Base-by-base conservation (phyloP, 2,113 vertebrate species). In the Misgurnus mizolepis region DNA sequence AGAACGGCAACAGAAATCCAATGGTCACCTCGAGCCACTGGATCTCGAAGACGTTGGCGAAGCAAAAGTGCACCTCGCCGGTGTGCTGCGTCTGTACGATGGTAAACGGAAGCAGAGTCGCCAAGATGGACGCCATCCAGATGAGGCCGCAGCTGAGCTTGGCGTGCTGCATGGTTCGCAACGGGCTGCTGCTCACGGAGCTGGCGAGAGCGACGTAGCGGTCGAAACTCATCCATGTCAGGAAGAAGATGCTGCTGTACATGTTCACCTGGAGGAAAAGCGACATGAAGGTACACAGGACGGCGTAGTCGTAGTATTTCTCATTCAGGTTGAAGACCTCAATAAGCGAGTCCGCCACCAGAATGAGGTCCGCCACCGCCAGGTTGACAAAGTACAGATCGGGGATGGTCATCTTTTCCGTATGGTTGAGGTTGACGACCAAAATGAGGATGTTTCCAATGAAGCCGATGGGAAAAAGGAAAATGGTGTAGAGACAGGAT, bases 181-280 rank as follows among this genome's bases (percentile, higher is more conserved):
- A 88, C 0, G 95, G 88, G 88, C 95, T 92, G 86, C 94, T 95
- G 87, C 94, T 94, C 89, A 97, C 92, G 12, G 96, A 95, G 88
- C 89, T 93, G 18, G 96, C 95, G 86, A 99, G 92, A 0, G 97
- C 98, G 0, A 98, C 85, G 80, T 98, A 99, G 67, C 98, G 93
- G 92, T 99, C 98, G 4, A 98, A 96, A 88, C 98, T 99, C 98
- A 99, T 99, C 98, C 98, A 99, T 0, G 96, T 99, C 85, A 99
- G 95, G 84, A 99, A 99, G 94, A 99, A 99, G 89, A 99, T 94
- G 87, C 98, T 99, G 94, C 97, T 99, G 91, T 99, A 99, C 97
- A 99, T 98, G 93, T 98, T 99, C 91, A 98, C 94, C 91, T 99
- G 98, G 86, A 99, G 94, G 91, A 98, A 99, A 55, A 99, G 91